Evolutionary conservation across 2,113 vertebrate genomes (phyloP).

Genomic region (Campylomormyrus tamandua): DNA sequence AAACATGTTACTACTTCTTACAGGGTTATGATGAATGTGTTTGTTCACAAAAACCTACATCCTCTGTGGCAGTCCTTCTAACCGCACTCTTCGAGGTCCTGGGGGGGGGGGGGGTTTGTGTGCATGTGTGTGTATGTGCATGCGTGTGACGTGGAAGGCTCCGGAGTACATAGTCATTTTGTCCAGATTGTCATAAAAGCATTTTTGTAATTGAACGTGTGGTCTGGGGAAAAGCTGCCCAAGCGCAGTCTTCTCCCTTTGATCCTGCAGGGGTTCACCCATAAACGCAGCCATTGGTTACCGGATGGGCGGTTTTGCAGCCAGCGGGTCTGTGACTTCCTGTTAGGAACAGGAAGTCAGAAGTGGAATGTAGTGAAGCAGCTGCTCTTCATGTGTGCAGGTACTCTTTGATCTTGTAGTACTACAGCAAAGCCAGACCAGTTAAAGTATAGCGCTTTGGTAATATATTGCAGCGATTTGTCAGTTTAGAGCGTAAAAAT

Average conservation of each 20-base stretch:
- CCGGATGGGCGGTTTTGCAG: slow-evolving; percentile 41
- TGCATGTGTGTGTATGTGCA: background rate
- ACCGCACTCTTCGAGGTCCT: background rate
- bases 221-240: background rate
- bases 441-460: background rate
- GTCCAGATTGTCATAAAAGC: slow-evolving; percentile 38
- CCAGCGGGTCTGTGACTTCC: background rate
- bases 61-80: background rate
- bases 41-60: background rate
- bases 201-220: slow-evolving; percentile 22
- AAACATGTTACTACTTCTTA: background rate
- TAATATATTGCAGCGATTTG: background rate
- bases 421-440: background rate
- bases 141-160: background rate
- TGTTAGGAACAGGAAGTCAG: background rate
- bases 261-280: slow-evolving; percentile 55
- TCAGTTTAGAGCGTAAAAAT: background rate
- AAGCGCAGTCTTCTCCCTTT: slow-evolving; percentile 47
- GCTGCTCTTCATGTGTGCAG: background rate
- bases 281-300: slow-evolving; percentile 49
- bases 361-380: background rate
- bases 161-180: slow-evolving; percentile 34
- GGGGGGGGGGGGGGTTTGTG: background rate
- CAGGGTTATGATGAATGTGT: background rate
- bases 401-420: background rate